These are phyloP conservation scores for Yponomeuta cagnagella DNA, from an alignment of 2,888 invertebrate species.

Conservation along the genomic window DNA sequence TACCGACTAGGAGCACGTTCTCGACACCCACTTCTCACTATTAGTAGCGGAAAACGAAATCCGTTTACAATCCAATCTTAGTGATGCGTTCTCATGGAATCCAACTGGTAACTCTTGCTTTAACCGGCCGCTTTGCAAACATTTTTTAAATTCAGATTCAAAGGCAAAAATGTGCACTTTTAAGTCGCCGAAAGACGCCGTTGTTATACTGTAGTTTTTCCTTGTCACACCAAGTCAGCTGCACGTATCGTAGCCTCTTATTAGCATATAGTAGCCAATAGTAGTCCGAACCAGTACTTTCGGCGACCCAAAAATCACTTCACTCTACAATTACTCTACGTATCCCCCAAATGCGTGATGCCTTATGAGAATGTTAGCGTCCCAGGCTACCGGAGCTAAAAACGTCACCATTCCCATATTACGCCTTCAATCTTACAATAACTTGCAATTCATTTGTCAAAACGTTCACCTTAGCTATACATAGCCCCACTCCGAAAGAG, in stretches of 20 bases:
- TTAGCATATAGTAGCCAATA: background rate
- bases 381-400: background rate
- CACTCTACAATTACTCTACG: background rate
- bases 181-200: background rate
- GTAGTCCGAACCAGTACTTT: background rate
- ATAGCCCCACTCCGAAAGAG: background rate
- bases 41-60: background rate
- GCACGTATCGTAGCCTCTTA: background rate
- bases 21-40: background rate
- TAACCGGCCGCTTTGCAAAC: slow-evolving; percentile 2
- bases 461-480: background rate
- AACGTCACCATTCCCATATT: background rate
- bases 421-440: background rate
- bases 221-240: background rate
- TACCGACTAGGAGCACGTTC: background rate
- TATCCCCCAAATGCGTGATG: background rate
- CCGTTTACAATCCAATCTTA: background rate
- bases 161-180: background rate
- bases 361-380: background rate
- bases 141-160: background rate
- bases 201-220: background rate
- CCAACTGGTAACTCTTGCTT: slow-evolving; percentile 6
- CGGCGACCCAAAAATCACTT: background rate
- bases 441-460: background rate
- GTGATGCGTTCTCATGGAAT: slow-evolving; percentile 10